phyloP scores from a whole-genome alignment of 1,140 invertebrate genomes.

The Aphidius gifuensis region DNA sequence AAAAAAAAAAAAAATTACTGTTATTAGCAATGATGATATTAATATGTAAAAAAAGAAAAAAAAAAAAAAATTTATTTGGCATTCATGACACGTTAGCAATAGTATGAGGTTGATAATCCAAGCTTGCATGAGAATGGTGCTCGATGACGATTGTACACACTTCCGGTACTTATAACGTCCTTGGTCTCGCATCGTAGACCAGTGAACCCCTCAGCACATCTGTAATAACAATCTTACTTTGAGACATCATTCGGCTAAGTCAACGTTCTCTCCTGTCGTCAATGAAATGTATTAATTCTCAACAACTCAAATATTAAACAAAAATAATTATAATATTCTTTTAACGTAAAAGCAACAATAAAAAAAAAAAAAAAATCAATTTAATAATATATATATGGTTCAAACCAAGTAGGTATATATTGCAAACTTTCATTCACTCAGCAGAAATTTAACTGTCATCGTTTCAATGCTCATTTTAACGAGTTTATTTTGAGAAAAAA shows the following conservation, averaged over 20 bases:
- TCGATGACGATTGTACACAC: slow-evolving; percentile 61
- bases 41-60: slow-evolving; percentile 35
- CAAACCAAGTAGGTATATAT: no score
- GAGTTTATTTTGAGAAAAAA: no score
- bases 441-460: no score
- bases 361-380: no score
- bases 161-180: slow-evolving; percentile 65
- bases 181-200: slow-evolving; percentile 81
- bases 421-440: no score
- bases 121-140: slow-evolving; percentile 60
- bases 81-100: slow-evolving; percentile 57
- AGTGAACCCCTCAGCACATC: slow-evolving; percentile 79
- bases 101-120: slow-evolving; percentile 60
- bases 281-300: no score
- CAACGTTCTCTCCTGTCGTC: background rate
- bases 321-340: no score
- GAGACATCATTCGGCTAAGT: slow-evolving; percentile 16
- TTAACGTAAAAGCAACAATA: no score
- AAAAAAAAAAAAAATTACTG: no score
- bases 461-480: no score
- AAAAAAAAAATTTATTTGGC: slow-evolving; percentile 44
- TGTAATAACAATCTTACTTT: slow-evolving; percentile 53
- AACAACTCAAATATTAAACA: no score
- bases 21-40: background rate
- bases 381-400: no score